Evolutionary conservation across 2,888 invertebrate genomes (phyloP), one percentile per base, ranked within the genome.

Genomic region (Rotaria magnacalcarata): DNA sequence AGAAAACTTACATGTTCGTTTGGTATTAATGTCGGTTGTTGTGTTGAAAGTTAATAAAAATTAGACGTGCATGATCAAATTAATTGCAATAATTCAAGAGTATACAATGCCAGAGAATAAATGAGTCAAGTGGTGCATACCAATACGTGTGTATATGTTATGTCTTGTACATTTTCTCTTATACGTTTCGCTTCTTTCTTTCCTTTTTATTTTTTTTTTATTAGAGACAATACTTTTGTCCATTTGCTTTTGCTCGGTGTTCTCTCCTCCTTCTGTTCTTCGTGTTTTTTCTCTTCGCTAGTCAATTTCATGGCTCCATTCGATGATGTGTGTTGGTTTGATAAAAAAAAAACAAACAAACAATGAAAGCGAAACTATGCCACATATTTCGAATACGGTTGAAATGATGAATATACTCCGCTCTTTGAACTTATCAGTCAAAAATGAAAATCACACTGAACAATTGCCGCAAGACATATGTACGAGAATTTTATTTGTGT

Each of bases 11-110:
- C 67, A 41, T 34, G 19, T 34, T 27, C 34, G 7, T 67, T 67
- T 34, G 4, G 11, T 67, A 67, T 67, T 34, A 6, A 67, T 67
- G 67, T 67, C 16, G 16, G 34, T 16, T 67, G 34, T 67, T 34
- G 34, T 16, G 67, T 67, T 19, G 34, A 34, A 34, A 67, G 19
- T 34, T 67, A 67, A 67, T 67, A 67, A 67, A 67, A 67, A 67
- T 67, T 67, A 67, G 67, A 67, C 34, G 67, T 67, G 34, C 67
- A 67, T 67, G 67, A 67, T 67, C 6, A 41, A 67, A 67, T 67
- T 67, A 34, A 67, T 67, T 67, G 67, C 34, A 34, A 67, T 67
- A 67, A 67, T 67, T 41, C 67, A 67, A 67, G 27, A 67, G 67
- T 67, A 67, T 34, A 67, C 67, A 67, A 67, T 67, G 19, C 0